Evolutionary conservation across 2,888 invertebrate genomes (phyloP).

Genomic region (Opisthograptis luteolata): DNA sequence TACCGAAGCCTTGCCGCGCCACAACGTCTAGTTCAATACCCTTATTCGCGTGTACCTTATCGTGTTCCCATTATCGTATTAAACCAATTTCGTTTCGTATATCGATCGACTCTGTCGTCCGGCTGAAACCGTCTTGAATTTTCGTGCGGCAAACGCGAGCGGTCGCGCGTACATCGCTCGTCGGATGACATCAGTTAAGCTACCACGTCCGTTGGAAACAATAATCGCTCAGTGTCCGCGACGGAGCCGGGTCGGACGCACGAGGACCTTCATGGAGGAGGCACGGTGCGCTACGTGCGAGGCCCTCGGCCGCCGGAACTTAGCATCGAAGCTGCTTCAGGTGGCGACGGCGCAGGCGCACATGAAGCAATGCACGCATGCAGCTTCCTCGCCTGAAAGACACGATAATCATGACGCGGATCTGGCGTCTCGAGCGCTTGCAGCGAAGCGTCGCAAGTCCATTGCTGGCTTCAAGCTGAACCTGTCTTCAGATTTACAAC

Average conservation of each 20-base stretch:
- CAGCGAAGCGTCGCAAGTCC: conserved; percentile 78
- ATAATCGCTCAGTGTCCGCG: conserved; percentile 79
- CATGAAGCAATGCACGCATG: conserved; percentile 70
- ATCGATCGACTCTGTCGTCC: conserved; percentile 70
- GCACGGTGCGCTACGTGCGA: conserved; percentile 78
- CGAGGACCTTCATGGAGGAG: conserved; percentile 79
- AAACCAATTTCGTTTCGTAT: conserved; percentile 75
- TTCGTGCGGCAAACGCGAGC: conserved; percentile 68
- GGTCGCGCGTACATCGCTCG: conserved; percentile 73
- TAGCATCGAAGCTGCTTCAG: conserved; percentile 76
- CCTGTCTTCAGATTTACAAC: conserved; percentile 61
- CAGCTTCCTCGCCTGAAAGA: conserved; percentile 59
- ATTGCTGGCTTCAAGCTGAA: conserved; percentile 74
- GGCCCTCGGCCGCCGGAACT: conserved; percentile 74
- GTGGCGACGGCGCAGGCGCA: conserved; percentile 81
- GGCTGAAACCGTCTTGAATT: conserved; percentile 67
- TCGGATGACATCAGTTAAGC: conserved; percentile 84
- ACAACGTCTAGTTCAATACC: conserved; percentile 75
- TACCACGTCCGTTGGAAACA: conserved; percentile 78
- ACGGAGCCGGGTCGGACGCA: conserved; percentile 77
- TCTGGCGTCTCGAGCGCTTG: conserved; percentile 73
- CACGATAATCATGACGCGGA: conserved; percentile 57
- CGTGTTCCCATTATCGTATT: conserved; percentile 80
- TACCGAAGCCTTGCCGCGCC: conserved; percentile 73
- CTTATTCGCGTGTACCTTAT: conserved; percentile 82